phyloP scores from a whole-genome alignment of 1,140 invertebrate genomes.

The Eueides isabella region DNA sequence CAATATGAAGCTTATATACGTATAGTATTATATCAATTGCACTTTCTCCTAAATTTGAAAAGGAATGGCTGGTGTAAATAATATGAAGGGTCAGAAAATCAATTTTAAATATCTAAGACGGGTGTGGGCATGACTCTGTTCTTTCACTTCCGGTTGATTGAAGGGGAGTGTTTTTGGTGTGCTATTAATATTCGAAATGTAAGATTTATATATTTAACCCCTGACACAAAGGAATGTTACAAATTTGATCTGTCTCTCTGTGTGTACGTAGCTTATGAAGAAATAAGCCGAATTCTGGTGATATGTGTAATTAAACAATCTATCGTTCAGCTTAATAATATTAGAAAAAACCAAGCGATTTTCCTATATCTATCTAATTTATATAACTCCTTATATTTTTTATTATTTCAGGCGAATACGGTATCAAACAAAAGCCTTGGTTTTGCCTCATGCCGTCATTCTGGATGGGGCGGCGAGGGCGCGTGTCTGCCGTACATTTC shows the following conservation, averaged over 20 bases:
- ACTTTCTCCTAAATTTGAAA: not conserved
- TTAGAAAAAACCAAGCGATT: too few species aligned
- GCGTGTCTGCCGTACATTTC: constrained; percentile 64
- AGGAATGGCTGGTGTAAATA: not conserved
- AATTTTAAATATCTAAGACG: not conserved
- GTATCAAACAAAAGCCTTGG: constrained; percentile 87
- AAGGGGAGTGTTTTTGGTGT: not conserved
- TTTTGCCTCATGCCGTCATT: constrained; percentile 88
- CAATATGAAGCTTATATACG: not conserved
- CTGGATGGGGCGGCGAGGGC: constrained; percentile 83
- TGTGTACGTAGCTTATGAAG: too few species aligned
- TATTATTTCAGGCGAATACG: constrained; percentile 85
- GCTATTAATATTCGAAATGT: too few species aligned
- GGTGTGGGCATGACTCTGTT: not conserved
- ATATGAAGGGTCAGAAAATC: not conserved
- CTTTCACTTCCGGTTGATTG: not conserved
- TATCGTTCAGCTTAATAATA: too few species aligned
- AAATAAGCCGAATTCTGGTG: too few species aligned
- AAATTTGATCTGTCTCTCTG: too few species aligned
- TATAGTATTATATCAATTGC: not conserved
- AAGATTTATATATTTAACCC: too few species aligned
- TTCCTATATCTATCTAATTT: too few species aligned
- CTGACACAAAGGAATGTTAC: too few species aligned
- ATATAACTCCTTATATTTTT: not conserved
- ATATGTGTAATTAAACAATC: too few species aligned